Conservation (phyloP, 2,888 invertebrate species). For the Plagodis pulveraria region DNA sequence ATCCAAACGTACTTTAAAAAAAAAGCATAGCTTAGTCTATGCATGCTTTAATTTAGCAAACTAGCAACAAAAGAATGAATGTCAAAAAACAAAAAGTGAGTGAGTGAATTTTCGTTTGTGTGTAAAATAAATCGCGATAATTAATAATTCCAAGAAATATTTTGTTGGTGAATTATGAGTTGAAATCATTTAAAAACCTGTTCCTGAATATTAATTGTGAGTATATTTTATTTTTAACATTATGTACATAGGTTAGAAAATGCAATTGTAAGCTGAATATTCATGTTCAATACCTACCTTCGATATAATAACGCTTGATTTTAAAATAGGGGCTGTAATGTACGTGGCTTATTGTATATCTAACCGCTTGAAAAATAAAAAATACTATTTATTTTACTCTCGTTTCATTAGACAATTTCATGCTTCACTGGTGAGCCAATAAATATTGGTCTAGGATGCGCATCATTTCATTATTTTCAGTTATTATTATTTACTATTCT, state of each 20-base stretch:
- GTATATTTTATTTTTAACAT: conserved; percentile 51
- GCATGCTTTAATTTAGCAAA: no score
- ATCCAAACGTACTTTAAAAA: no score
- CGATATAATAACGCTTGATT: conserved; percentile 64
- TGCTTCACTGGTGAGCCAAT: conserved; percentile 50
- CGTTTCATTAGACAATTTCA: conserved; percentile 35
- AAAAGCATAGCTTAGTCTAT: no score
- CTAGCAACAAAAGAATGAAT: conserved; percentile 17
- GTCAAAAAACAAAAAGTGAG: conserved; percentile 17
- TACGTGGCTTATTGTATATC: conserved; percentile 68
- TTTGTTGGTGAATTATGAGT: conserved; percentile 6
- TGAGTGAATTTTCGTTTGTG: conserved; percentile 11
- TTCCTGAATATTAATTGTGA: conserved; percentile 53
- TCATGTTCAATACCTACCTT: conserved; percentile 58
- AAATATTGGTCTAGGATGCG: conserved; percentile 38
- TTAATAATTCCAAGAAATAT: conserved; percentile 7
- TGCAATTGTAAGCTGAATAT: conserved; percentile 76
- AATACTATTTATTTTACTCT: conserved; percentile 14
- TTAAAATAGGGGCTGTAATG: conserved; percentile 66
- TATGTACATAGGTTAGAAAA: conserved; percentile 75
- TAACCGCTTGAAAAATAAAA: conserved; percentile 46
- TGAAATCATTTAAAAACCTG: conserved; percentile 2
- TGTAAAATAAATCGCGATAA: conserved; percentile 12
- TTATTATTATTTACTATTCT: not conserved
- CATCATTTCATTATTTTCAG: conserved; percentile 4